Evolutionary conservation across 2,888 invertebrate species (phyloP).

Genomic region (Coenonympha arcania): DNA sequence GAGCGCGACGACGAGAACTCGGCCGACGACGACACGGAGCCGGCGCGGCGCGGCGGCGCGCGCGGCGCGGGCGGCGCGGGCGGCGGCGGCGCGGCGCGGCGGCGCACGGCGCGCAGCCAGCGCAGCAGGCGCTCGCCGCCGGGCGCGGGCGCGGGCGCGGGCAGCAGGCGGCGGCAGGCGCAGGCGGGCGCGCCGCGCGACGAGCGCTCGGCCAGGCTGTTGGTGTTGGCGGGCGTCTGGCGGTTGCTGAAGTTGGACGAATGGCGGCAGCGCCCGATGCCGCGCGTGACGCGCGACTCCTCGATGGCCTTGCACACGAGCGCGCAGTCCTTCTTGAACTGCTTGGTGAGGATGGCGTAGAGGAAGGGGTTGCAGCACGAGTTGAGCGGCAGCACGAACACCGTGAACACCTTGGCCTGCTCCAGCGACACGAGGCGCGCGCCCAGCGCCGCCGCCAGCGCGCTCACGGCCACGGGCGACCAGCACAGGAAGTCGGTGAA

Average conservation of each 20-base stretch:
- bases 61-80: conserved; percentile 48
- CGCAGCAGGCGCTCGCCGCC: conserved; percentile 41
- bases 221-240: conserved; percentile 89
- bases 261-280: conserved; percentile 88
- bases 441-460: conserved; percentile 94
- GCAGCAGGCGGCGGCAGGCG: conserved; percentile 79
- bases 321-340: conserved; percentile 97
- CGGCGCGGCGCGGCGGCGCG: conserved; percentile 28
- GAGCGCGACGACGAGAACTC: conserved; percentile 88
- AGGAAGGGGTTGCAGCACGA: conserved; percentile 98
- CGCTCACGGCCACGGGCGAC: conserved; percentile 98
- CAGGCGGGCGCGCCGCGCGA: conserved; percentile 78
- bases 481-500: conserved; percentile 98
- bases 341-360: conserved; percentile 97
- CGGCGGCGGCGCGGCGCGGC: conserved; percentile 44
- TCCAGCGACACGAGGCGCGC: conserved; percentile 92
- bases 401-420: conserved; percentile 96
- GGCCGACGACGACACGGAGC: conserved; percentile 84
- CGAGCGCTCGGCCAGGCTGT: conserved; percentile 85
- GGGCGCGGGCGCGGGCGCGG: conserved; percentile 76
- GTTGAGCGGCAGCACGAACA: conserved; percentile 95
- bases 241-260: conserved; percentile 91
- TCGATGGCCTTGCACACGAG: conserved; percentile 96
- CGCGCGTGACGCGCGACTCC: conserved; percentile 90
- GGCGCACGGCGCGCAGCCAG: conserved; percentile 67